Percentiles rank a stretch among this genome's conserved stretches.
Conservation (phyloP, 2,797 vertebrate genomes). For the Apogon talboti region DNA sequence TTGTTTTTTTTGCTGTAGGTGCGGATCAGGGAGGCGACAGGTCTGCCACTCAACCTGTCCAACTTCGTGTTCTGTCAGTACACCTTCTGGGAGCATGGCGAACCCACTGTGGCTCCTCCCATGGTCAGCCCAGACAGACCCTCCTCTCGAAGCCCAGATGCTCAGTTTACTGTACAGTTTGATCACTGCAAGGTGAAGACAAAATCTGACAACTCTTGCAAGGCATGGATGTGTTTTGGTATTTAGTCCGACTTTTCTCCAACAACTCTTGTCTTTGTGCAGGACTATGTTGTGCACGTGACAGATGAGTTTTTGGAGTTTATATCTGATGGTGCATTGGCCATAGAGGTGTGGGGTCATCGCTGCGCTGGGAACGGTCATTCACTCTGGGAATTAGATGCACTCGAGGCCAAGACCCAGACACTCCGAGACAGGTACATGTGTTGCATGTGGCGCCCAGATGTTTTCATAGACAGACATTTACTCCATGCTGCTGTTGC, state of each 20-base stretch:
- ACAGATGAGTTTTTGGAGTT: constrained; percentile 98
- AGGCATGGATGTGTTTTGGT: not conserved
- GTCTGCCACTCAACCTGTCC: constrained; percentile 93
- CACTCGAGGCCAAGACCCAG: constrained; percentile 93
- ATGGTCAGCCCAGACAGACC: constrained; percentile 94
- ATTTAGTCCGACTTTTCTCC: not conserved
- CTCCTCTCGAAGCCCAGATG: constrained; percentile 86
- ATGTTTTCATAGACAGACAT: not conserved
- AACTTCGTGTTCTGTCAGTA: constrained; percentile 99
- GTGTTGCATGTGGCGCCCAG: not conserved
- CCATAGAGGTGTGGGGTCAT: constrained; percentile 98
- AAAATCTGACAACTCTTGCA: not conserved
- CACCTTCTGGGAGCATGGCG: constrained; percentile 94
- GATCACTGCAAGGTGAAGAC: constrained; percentile 91
- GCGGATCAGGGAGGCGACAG: constrained; percentile 94
- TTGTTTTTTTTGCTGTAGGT: constrained; percentile 82
- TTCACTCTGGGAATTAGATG: constrained; percentile 91
- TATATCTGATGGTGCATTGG: constrained; percentile 94
- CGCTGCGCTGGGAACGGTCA: constrained; percentile 92
- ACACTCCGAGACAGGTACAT: constrained; percentile 92
- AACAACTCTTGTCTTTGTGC: constrained; percentile 29
- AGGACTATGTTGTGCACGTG: constrained; percentile 94
- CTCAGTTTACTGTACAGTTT: constrained; percentile 92
- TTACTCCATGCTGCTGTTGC: constrained; percentile 11
- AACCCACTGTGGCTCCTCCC: constrained; percentile 92